A percentile compares a stretch with the other conserved stretches of the same genome.
These are phyloP conservation scores for Cephalopachus bancanus DNA, from an alignment of 2,797 vertebrate genomes.

Conservation along the genomic window DNA sequence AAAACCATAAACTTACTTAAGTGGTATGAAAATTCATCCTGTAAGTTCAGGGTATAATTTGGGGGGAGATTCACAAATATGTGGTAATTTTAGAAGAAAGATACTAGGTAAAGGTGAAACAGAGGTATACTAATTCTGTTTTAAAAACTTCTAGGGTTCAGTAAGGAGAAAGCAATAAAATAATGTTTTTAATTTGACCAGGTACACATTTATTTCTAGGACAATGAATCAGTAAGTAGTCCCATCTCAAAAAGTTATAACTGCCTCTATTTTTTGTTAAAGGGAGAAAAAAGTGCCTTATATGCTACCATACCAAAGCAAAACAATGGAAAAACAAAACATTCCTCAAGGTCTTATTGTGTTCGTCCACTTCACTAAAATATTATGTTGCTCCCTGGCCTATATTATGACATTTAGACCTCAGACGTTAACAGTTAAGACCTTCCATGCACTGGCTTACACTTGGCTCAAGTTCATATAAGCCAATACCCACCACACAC, in stretches of 20 bases:
- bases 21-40: conserved; percentile 68
- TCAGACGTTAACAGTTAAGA: neutral
- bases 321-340: neutral
- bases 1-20: no score
- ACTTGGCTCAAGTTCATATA: neutral
- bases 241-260: neutral
- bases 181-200: neutral
- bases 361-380: neutral
- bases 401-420: neutral
- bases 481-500: neutral
- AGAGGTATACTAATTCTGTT: neutral
- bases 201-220: neutral
- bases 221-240: neutral
- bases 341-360: neutral
- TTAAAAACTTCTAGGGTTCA: neutral
- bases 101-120: neutral
- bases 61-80: conserved; percentile 44
- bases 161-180: neutral
- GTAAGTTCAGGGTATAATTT: conserved; percentile 69
- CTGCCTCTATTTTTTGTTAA: neutral
- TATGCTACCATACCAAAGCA: neutral
- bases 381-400: neutral
- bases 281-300: neutral
- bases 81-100: neutral
- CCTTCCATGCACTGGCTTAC: neutral